phyloP scores from a whole-genome alignment of 2,113 vertebrate genomes.

The Tachysurus vachellii region DNA sequence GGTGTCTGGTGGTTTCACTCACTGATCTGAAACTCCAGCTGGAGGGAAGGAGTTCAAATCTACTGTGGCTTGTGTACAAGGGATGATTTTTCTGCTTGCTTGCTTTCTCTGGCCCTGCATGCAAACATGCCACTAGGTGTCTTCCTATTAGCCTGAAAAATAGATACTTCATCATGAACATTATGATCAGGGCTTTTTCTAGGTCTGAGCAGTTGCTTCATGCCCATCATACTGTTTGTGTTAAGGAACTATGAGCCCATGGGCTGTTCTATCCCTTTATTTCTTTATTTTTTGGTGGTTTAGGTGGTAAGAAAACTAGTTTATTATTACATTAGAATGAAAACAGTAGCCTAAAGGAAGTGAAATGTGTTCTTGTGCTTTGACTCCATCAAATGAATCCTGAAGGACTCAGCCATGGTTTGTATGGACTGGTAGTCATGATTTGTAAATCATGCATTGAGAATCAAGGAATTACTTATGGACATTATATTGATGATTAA shows the following conservation, averaged over 20 bases:
- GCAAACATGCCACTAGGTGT: background rate
- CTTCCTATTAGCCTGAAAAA: background rate
- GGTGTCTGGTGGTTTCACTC: background rate
- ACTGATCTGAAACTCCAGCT: conserved; percentile 14
- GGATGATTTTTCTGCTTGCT: conserved; percentile 10
- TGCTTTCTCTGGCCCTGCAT: background rate
- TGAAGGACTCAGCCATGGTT: background rate
- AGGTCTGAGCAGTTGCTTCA: background rate
- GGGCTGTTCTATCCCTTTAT: too few relatives aligned
- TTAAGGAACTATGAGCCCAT: background rate
- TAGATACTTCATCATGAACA: background rate
- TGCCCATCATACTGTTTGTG: background rate
- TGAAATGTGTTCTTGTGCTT: background rate
- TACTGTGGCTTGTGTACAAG: background rate
- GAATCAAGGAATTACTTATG: background rate
- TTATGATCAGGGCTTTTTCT: background rate
- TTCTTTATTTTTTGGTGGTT: background rate
- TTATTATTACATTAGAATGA: background rate
- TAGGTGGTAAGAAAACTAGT: background rate
- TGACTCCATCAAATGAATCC: background rate
- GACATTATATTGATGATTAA: background rate
- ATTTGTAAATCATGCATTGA: background rate
- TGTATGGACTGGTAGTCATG: background rate
- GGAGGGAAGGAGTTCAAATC: background rate
- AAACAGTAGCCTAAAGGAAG: background rate